These are phyloP conservation scores for Calyptomena viridis DNA, from an alignment of 2,113 vertebrate genomes.

Conservation along the genomic window DNA sequence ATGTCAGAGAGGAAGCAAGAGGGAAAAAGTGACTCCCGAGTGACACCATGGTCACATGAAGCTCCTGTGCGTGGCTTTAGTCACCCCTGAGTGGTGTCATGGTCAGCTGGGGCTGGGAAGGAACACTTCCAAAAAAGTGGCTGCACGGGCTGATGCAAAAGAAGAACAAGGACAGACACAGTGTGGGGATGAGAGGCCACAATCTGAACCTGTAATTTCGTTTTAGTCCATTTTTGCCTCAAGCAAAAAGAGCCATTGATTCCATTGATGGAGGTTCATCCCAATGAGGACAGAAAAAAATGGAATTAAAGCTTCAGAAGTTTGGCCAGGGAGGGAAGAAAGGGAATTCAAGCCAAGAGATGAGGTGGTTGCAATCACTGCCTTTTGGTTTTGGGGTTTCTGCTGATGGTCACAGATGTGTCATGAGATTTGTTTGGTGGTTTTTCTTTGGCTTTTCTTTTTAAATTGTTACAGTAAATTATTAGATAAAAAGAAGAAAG, in stretches of 20 bases:
- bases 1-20: neutral
- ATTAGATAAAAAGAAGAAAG: neutral
- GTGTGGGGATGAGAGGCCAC: neutral
- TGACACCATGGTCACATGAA: constrained; percentile 41
- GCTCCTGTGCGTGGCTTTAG: neutral
- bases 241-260: neutral
- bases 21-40: neutral
- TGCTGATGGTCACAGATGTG: neutral
- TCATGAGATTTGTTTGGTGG: neutral
- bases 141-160: neutral
- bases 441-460: neutral
- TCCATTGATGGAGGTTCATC: neutral
- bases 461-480: neutral
- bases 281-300: neutral
- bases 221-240: neutral
- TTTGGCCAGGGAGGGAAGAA: fast-evolving
- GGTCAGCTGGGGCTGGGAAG: neutral
- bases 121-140: neutral
- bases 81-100: neutral
- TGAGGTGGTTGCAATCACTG: neutral
- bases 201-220: neutral
- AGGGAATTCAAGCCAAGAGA: neutral
- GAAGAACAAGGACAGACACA: neutral
- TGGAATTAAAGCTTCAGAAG: neutral
- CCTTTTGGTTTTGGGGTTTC: neutral